phyloP scores from a whole-genome alignment of 2,113 vertebrate species.

The Cynoglossus semilaevis region DNA sequence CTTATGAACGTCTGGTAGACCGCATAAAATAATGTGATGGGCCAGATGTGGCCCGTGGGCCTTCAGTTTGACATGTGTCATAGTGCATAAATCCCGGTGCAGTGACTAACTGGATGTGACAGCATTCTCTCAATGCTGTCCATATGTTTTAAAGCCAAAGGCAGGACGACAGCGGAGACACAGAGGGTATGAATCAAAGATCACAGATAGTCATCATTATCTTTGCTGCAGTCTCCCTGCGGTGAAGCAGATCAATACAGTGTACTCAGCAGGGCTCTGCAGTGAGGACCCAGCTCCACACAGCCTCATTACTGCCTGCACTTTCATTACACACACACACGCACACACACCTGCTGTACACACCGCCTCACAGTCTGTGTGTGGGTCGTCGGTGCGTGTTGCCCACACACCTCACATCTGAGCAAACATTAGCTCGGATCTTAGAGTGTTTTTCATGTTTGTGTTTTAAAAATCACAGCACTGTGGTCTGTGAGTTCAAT shows the following conservation, averaged over 20 bases:
- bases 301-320: constrained; percentile 57
- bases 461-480: neutral
- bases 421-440: constrained; percentile 36
- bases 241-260: constrained; percentile 66
- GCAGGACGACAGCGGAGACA: constrained; percentile 24
- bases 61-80: too few relatives aligned
- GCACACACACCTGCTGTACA: constrained; percentile 1
- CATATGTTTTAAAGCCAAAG: constrained; percentile 14
- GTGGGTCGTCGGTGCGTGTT: constrained; percentile 5
- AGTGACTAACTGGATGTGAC: constrained; percentile 2
- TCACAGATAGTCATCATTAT: constrained; percentile 66
- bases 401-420: constrained; percentile 19
- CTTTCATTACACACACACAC: constrained; percentile 39
- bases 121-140: constrained; percentile 26
- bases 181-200: constrained; percentile 46
- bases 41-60: too few relatives aligned
- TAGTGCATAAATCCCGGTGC: too few relatives aligned
- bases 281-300: constrained; percentile 47
- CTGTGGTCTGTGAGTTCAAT: neutral
- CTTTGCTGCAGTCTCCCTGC: constrained; percentile 53
- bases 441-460: constrained; percentile 3
- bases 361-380: constrained; percentile 2
- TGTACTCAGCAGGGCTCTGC: constrained; percentile 50
- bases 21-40: too few relatives aligned
- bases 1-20: too few relatives aligned